Percentiles rank a stretch among this genome's conserved stretches.
Conservation (phyloP, 2,797 vertebrate genomes). For the Hippoglossus hippoglossus region DNA sequence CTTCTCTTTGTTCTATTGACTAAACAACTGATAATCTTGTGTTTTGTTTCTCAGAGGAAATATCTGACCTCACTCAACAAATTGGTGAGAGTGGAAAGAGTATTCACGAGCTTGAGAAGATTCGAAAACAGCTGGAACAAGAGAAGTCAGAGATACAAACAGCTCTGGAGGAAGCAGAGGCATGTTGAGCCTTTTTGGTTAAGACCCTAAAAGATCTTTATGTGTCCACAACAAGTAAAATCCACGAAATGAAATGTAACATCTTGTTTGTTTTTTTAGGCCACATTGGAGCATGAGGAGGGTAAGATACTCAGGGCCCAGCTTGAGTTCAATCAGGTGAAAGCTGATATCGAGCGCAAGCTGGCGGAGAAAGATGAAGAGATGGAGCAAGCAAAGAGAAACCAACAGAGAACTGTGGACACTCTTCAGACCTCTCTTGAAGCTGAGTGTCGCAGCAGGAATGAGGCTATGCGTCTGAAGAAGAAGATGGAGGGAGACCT, state of each 20-base stretch:
- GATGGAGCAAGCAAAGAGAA: conserved; percentile 91
- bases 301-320: conserved; percentile 91
- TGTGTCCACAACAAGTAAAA: not conserved
- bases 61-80: conserved; percentile 83
- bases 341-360: conserved; percentile 90
- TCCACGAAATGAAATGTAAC: not conserved
- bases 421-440: conserved; percentile 86
- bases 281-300: conserved; percentile 88
- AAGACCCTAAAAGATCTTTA: not conserved
- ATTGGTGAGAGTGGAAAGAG: conserved; percentile 85
- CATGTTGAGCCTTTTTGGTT: conserved; percentile 34
- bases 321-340: conserved; percentile 90
- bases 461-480: conserved; percentile 85
- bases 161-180: conserved; percentile 89
- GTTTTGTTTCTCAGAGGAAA: conserved; percentile 74
- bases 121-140: conserved; percentile 86
- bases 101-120: conserved; percentile 88
- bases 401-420: conserved; percentile 88
- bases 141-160: conserved; percentile 86
- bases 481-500: conserved; percentile 93
- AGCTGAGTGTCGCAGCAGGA: conserved; percentile 83
- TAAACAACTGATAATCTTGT: not conserved
- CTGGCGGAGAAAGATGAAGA: conserved; percentile 92
- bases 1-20: not conserved
- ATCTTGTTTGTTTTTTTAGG: conserved; percentile 56